Base-by-base conservation (phyloP, 2,113 vertebrate species). In the Pygoscelis antarcticus region DNA sequence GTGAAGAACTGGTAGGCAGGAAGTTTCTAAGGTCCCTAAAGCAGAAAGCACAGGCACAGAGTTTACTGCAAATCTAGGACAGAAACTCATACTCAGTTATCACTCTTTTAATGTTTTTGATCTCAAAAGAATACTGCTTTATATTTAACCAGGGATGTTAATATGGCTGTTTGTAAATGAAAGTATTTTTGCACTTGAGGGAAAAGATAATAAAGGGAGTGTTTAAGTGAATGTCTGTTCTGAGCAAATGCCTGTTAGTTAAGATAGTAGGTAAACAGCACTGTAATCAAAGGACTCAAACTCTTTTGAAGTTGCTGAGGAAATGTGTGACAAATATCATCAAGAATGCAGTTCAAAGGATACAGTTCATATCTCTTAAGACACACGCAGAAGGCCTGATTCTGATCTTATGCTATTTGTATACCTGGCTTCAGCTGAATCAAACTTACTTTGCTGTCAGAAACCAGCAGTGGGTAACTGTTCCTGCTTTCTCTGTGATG, bases 261-360 rank as follows among this genome's bases (percentile, higher is more conserved):
- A 83, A 87, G 88, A 60, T 55, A 88, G 76, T 51, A 92, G 69
- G 92, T 89, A 93, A 90, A 72, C 60, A 94, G 46, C 32, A 52
- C 44, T 64, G 55, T 92, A 95, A 95, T 97, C 94, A 97, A 95
- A 96, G 92, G 77, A 82, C 52, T 90, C n/a, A 34, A 62, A 88
- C 18, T 32, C 97, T 95, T 97, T 92, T 95, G 95, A 97, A 95
- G 94, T 95, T 89, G 64, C 57, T 89, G 77, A 97, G 89, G 92
- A 97, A 95, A 44, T 93, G 17, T 52, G 80, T 97, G 94, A 97
- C 92, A 95, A 96, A 72, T 93, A 81, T 55, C 30, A 81, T 84
- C 44, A 96, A 92, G 96, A 97, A 95, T 82, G 94, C 76, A 30
- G 83, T 95, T 97, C 95, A 95, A 95, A 97, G 88, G 71, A 54